These are phyloP conservation scores for Eira barbara DNA, from an alignment of 2,113 vertebrate genomes.

Conservation along the genomic window DNA sequence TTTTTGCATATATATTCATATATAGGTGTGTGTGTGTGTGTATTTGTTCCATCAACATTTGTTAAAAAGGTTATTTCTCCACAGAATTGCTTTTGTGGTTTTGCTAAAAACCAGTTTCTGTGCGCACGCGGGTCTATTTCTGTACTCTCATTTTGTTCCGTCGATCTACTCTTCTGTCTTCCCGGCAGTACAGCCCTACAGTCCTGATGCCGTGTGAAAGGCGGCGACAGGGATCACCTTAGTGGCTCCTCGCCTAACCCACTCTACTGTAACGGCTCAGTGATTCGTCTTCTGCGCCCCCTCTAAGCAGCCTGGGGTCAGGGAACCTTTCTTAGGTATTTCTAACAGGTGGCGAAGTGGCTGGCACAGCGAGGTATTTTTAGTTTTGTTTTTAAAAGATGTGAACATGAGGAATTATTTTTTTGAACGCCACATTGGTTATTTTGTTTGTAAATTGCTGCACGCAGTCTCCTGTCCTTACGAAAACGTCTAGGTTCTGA, in stretches of 20 bases:
- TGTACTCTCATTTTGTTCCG: neutral
- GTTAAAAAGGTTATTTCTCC: conserved; percentile 1
- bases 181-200: neutral
- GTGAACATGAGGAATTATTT: neutral
- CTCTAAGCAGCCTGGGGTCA: neutral
- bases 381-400: neutral
- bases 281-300: neutral
- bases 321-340: neutral
- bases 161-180: neutral
- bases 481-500: neutral
- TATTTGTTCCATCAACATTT: neutral
- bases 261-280: neutral
- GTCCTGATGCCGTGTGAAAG: neutral
- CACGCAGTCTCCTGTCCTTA: neutral
- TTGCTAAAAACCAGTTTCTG: neutral
- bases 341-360: neutral
- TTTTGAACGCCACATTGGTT: neutral
- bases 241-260: neutral
- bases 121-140: neutral
- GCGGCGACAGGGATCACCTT: neutral
- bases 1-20: too few species aligned
- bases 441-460: neutral
- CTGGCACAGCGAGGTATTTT: neutral
- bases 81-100: neutral
- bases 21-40: too few species aligned